phyloP scores from a whole-genome alignment of 2,113 vertebrate genomes.

The Neogobius melanostomus region DNA sequence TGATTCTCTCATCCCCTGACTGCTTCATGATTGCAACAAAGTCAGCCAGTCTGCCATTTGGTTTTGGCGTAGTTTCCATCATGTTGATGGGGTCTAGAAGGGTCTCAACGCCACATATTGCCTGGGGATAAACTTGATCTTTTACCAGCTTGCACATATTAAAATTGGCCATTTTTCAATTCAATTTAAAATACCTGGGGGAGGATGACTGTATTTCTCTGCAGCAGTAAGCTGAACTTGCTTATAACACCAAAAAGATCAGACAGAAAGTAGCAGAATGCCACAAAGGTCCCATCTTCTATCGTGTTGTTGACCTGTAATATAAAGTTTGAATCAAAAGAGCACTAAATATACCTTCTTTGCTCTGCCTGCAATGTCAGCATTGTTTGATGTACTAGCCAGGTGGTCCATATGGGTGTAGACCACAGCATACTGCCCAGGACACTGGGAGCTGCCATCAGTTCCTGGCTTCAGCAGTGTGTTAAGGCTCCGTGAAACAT shows the following conservation, averaged over 20 bases:
- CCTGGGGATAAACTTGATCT: too few relatives aligned
- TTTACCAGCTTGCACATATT: too few relatives aligned
- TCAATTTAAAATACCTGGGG: not conserved
- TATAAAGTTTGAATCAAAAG: too few relatives aligned
- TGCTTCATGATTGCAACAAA: too few relatives aligned
- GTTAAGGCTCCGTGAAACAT: not conserved
- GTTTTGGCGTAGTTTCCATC: too few relatives aligned
- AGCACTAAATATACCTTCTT: not conserved
- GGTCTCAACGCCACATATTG: too few relatives aligned
- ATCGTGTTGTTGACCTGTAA: not conserved
- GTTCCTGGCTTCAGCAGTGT: not conserved
- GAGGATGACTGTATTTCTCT: conserved; percentile 6
- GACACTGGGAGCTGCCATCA: not conserved
- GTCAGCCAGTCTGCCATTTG: too few relatives aligned
- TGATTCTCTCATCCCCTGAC: too few relatives aligned
- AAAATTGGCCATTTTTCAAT: too few relatives aligned
- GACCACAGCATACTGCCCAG: not conserved
- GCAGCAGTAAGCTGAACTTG: conserved; percentile 12
- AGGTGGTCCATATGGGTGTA: not conserved
- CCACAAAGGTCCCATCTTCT: conserved; percentile 11
- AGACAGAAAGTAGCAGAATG: conserved; percentile 3
- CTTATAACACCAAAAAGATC: conserved; percentile 4
- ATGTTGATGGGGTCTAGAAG: too few relatives aligned
- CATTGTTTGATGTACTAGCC: not conserved
- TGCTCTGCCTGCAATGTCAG: not conserved